Evolutionary conservation across 2,797 vertebrate species (phyloP).

Genomic region (Enteromius argenteus): DNA sequence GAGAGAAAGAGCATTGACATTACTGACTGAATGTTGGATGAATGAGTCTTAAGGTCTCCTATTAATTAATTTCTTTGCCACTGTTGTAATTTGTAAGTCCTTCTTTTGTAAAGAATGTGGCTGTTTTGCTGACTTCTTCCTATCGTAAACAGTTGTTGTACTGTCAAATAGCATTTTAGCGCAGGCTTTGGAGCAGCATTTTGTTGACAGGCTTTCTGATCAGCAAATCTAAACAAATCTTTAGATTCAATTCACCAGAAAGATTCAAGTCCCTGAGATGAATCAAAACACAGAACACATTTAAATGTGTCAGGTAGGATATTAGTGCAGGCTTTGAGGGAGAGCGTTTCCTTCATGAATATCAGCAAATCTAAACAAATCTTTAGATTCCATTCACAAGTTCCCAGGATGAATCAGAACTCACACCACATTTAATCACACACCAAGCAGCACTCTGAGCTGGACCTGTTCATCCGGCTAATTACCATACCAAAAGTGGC

Average conservation of each 20-base stretch:
- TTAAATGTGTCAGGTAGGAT: not conserved
- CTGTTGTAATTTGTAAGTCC: not conserved
- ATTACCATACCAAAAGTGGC: slow-evolving; percentile 27
- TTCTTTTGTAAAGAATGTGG: not conserved
- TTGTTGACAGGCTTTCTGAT: not conserved
- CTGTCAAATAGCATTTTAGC: not conserved
- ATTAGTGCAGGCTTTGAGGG: not conserved
- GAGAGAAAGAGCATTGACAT: slow-evolving; percentile 9
- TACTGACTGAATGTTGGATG: not conserved
- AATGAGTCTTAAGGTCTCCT: not conserved
- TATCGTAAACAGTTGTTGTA: not conserved
- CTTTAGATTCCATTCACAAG: not conserved
- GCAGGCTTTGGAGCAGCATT: not conserved
- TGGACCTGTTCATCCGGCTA: slow-evolving; percentile 1
- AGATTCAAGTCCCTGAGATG: not conserved
- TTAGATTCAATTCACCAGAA: not conserved
- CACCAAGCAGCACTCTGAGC: slow-evolving; percentile 5
- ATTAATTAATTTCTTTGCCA: too few species aligned
- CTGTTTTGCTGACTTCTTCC: not conserved
- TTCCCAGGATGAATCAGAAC: not conserved
- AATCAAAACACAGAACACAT: not conserved
- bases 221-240: not conserved
- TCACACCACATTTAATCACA: not conserved
- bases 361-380: not conserved
- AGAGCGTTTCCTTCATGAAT: not conserved